A percentile compares a stretch with the other conserved stretches of the same genome.
phyloP scores from a whole-genome alignment of 2,113 vertebrate genomes.

The Scomber japonicus region DNA sequence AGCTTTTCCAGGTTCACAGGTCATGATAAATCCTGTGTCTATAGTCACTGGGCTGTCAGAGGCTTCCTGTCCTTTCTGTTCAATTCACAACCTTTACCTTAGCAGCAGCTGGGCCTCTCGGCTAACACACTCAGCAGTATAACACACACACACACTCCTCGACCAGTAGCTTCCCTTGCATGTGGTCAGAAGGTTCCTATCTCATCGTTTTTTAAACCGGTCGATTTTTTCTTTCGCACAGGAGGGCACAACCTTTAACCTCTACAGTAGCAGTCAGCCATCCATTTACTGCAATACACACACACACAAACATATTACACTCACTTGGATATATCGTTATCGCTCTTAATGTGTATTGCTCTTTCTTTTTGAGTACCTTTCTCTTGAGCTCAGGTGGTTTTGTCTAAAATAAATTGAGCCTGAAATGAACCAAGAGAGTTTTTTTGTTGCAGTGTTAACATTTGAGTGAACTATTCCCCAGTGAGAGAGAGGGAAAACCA shows the following conservation, averaged over 20 bases:
- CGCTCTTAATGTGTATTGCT: neutral
- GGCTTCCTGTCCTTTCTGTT: constrained; percentile 38
- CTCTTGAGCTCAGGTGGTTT: constrained; percentile 22
- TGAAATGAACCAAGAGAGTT: constrained; percentile 41
- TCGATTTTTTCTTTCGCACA: constrained; percentile 23
- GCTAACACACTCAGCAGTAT: constrained; percentile 20
- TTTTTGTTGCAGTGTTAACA: constrained; percentile 64
- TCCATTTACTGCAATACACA: neutral
- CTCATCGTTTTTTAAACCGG: constrained; percentile 43
- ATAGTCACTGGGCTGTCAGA: constrained; percentile 53
- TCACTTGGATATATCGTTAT: neutral
- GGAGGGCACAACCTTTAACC: constrained; percentile 26
- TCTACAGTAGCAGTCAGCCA: neutral
- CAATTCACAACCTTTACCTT: constrained; percentile 53
- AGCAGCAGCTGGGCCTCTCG: constrained; percentile 30
- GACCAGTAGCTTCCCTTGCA: constrained; percentile 5
- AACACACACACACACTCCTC: constrained; percentile 20
- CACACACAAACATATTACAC: neutral
- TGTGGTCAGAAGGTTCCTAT: constrained; percentile 39
- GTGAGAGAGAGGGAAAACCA: constrained; percentile 19
- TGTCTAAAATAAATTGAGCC: constrained; percentile 51
- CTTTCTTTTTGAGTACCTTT: constrained; percentile 2
- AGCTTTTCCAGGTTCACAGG: constrained; percentile 52
- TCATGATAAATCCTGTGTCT: constrained; percentile 63
- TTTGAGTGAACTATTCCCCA: constrained; percentile 49